phyloP scores from a whole-genome alignment of 2,113 vertebrate genomes.

The Hymenochirus boettgeri region DNA sequence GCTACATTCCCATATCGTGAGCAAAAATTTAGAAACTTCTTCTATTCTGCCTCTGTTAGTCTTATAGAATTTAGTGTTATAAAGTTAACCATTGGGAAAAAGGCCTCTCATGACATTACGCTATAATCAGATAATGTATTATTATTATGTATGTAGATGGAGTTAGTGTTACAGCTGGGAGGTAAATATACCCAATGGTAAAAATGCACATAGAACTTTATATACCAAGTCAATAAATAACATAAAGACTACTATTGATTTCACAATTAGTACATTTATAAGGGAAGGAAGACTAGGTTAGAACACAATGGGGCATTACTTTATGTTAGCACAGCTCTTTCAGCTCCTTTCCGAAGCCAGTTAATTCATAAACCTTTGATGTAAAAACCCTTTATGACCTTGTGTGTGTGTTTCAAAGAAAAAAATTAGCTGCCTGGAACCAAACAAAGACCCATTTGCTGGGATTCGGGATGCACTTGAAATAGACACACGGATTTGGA shows the following conservation, averaged over 20 bases:
- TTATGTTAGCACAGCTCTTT: constrained; percentile 61
- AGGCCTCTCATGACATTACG: no score
- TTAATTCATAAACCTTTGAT: constrained; percentile 82
- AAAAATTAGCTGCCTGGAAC: constrained; percentile 76
- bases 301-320: constrained; percentile 61
- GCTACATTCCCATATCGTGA: no score
- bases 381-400: constrained; percentile 76
- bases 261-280: constrained; percentile 56
- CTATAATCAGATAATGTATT: no score
- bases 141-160: not conserved
- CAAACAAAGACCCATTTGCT: constrained; percentile 66
- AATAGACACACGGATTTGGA: constrained; percentile 52
- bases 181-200: not conserved
- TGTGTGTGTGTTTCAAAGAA: constrained; percentile 68
- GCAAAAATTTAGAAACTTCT: no score
- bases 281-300: constrained; percentile 57
- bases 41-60: no score
- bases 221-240: not conserved
- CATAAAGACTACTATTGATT: constrained; percentile 54
- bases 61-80: no score
- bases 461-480: constrained; percentile 57
- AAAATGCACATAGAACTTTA: not conserved
- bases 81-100: no score
- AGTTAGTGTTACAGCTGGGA: not conserved
- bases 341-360: constrained; percentile 67